A percentile compares a stretch with the other conserved stretches of the same genome.
phyloP scores from a whole-genome alignment of 1,140 invertebrate species.

The Aphis craccivora region DNA sequence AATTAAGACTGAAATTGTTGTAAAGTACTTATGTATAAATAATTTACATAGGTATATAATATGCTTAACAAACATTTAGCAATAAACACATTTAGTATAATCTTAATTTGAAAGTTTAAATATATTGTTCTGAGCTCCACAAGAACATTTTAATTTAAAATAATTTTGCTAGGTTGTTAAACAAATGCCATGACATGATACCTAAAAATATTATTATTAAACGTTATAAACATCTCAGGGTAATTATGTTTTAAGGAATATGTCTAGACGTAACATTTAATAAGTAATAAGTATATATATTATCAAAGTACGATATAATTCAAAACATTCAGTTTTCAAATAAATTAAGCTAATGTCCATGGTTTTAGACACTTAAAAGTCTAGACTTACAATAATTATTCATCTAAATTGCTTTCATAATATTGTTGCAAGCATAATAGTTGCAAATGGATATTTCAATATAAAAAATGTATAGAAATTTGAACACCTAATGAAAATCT shows the following conservation, averaged over 20 bases:
- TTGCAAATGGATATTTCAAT: background rate
- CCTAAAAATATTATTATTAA: background rate
- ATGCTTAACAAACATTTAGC: too few species aligned
- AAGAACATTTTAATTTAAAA: too few species aligned
- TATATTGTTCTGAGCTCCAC: too few species aligned
- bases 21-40: background rate
- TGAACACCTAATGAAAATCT: background rate
- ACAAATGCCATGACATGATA: background rate
- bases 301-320: background rate
- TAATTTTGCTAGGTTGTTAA: background rate
- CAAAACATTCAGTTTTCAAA: background rate
- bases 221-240: background rate
- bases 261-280: background rate
- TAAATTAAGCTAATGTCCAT: background rate
- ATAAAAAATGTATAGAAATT: background rate
- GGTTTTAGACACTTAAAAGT: background rate
- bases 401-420: background rate
- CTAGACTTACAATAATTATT: conserved; percentile 10
- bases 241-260: background rate
- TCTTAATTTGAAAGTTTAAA: too few species aligned
- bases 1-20: too few species aligned
- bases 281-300: background rate
- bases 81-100: too few species aligned
- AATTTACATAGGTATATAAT: background rate
- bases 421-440: background rate